phyloP scores from a whole-genome alignment of 2,797 vertebrate species.

The Labeo calbasu region DNA sequence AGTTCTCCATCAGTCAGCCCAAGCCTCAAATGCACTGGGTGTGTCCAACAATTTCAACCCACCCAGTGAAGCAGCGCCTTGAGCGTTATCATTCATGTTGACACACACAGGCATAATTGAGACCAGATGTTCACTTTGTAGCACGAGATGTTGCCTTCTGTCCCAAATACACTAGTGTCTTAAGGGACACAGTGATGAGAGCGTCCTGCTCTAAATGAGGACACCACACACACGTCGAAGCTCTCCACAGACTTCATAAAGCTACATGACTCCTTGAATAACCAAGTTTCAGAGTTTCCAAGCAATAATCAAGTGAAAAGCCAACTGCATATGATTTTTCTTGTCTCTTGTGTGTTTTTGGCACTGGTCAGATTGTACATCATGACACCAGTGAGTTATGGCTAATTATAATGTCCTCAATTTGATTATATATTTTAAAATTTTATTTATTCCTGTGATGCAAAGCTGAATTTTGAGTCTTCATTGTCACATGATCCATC shows the following conservation, averaged over 20 bases:
- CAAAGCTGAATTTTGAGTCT: background rate
- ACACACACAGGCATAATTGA: constrained; percentile 31
- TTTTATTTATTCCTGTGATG: background rate
- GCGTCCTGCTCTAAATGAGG: constrained; percentile 45
- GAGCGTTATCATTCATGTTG: constrained; percentile 24
- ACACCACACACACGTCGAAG: constrained; percentile 28
- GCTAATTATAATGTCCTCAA: background rate
- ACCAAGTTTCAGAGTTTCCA: background rate
- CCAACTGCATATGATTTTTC: background rate
- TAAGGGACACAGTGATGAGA: constrained; percentile 39
- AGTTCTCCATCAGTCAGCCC: background rate
- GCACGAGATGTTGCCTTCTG: constrained; percentile 47
- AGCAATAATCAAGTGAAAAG: background rate
- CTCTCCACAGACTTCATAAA: constrained; percentile 39
- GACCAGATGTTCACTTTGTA: constrained; percentile 51
- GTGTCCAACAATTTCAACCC: background rate
- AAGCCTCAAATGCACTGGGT: background rate
- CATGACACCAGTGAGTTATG: background rate
- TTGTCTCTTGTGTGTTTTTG: background rate
- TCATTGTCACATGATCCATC: too few species aligned
- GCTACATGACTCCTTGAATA: background rate
- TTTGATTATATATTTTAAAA: background rate
- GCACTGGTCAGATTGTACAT: background rate
- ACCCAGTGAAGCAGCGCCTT: constrained; percentile 4
- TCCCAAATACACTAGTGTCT: constrained; percentile 50